Evolutionary conservation across 1,140 invertebrate genomes (phyloP).

Genomic region (Caenorhabditis brenneri): DNA sequence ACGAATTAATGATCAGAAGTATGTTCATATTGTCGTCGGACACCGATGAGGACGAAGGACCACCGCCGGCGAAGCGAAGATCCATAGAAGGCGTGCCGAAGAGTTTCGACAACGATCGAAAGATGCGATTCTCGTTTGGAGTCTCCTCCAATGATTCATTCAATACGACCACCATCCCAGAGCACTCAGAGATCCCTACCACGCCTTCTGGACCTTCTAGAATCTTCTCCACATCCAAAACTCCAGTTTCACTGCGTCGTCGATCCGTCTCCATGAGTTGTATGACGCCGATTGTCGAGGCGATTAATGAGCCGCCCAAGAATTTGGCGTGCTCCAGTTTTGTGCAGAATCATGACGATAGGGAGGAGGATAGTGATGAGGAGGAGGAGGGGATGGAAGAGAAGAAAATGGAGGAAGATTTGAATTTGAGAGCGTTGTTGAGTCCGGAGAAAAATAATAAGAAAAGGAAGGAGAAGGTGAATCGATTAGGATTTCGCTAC

Average conservation of each 20-base stretch:
- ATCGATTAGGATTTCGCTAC: too few relatives aligned
- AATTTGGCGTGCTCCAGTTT: not conserved
- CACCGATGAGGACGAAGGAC: not conserved
- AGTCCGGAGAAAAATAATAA: constrained; percentile 29
- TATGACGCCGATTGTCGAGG: not conserved
- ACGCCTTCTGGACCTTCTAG: not conserved
- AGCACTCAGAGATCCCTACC: not conserved
- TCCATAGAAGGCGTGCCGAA: not conserved
- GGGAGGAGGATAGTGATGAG: not conserved
- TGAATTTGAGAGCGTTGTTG: constrained; percentile 16
- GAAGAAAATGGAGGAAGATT: not conserved
- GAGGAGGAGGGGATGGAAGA: not conserved
- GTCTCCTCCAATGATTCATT: not conserved
- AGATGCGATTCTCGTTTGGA: not conserved
- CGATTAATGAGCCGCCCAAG: not conserved
- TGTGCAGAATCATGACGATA: not conserved
- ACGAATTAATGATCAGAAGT: constrained; percentile 12
- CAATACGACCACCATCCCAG: not conserved
- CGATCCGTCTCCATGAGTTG: not conserved
- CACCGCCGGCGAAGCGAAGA: not conserved
- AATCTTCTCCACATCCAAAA: not conserved
- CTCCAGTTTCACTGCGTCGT: not conserved
- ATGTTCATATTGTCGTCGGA: not conserved
- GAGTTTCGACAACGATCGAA: not conserved
- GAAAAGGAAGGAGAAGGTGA: not conserved